phyloP scores from a whole-genome alignment of 2,797 vertebrate genomes.

The Phoebastria nigripes region DNA sequence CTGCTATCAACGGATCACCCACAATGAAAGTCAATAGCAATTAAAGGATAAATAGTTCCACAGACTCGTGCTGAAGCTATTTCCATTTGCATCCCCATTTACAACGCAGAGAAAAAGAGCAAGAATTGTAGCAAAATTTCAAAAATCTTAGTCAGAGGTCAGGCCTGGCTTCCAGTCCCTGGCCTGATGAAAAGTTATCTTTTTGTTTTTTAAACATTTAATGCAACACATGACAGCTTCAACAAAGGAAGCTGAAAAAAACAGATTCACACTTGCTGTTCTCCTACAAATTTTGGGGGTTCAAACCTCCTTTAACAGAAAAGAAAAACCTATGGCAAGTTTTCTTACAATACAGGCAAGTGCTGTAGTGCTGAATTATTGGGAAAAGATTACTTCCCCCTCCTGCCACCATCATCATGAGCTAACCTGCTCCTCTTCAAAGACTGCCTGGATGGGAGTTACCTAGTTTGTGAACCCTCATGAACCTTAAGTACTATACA shows the following conservation, averaged over 20 bases:
- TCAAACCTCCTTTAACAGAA: background rate
- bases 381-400: background rate
- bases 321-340: background rate
- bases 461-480: background rate
- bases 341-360: background rate
- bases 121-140: background rate
- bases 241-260: background rate
- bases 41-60: background rate
- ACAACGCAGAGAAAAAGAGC: background rate
- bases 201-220: background rate
- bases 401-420: background rate
- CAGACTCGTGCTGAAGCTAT: background rate
- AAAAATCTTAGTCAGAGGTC: background rate
- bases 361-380: background rate
- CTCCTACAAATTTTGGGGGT: background rate
- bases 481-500: background rate
- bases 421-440: background rate
- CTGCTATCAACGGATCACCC: background rate
- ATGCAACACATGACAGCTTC: background rate
- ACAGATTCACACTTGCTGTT: background rate
- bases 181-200: background rate
- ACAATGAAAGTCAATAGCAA: background rate
- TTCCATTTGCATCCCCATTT: background rate
- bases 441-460: background rate
- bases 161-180: background rate